Conservation (phyloP, 2,888 invertebrate genomes). For the Conchocele bisecta region DNA sequence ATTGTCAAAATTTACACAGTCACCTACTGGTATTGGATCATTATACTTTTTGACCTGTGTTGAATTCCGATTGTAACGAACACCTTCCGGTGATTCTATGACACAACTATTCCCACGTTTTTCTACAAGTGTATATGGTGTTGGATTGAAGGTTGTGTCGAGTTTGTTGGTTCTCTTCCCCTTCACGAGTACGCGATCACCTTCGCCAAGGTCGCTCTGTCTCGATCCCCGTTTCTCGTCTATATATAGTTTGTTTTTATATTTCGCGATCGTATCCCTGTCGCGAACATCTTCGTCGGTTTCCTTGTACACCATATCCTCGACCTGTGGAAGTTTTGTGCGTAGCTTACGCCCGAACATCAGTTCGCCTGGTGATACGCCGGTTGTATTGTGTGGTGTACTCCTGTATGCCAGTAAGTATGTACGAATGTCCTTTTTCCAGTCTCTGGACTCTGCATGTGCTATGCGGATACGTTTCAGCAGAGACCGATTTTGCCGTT, state of each 20-base stretch:
- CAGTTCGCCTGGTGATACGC: conserved; percentile 35
- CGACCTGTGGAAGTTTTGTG: conserved; percentile 42
- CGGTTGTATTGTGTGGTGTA: conserved; percentile 51
- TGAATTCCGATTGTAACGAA: conserved; percentile 13
- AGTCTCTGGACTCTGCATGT: conserved; percentile 29
- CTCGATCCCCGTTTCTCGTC: conserved; percentile 7
- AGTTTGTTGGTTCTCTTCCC: conserved; percentile 22
- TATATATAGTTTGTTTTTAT: conserved; percentile 26
- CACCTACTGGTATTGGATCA: no score
- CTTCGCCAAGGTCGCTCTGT: conserved; percentile 10
- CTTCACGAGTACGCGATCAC: conserved; percentile 23
- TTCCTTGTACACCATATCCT: not conserved
- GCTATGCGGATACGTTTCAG: conserved; percentile 50
- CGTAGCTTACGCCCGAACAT: conserved; percentile 46
- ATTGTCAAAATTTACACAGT: no score
- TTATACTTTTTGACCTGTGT: conserved; percentile 13
- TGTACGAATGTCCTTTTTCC: conserved; percentile 28
- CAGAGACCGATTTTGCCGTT: conserved; percentile 46
- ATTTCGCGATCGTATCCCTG: conserved; percentile 13
- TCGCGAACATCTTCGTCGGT: conserved; percentile 11
- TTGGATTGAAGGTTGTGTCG: conserved; percentile 1
- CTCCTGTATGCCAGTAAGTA: conserved; percentile 45
- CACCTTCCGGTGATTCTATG: not conserved
- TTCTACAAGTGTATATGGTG: conserved; percentile 7
- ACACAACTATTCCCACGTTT: conserved; percentile 12